These are phyloP conservation scores for Patella caerulea DNA, from an alignment of 2,888 invertebrate genomes.

Conservation along the genomic window DNA sequence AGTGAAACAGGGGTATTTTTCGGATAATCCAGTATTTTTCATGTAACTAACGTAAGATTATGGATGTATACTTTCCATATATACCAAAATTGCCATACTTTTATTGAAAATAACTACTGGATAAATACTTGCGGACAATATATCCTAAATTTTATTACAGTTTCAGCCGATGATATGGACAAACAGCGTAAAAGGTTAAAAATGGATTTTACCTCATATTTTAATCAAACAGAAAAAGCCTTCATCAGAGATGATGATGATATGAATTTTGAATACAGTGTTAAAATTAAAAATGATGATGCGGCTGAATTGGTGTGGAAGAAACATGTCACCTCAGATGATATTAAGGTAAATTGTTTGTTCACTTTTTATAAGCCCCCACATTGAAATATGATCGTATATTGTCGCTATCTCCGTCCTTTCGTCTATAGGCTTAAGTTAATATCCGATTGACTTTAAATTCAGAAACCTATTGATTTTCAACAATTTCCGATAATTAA, in stretches of 20 bases:
- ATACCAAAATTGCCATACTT: no score
- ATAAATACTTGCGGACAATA: no score
- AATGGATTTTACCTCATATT: slow-evolving; percentile 56
- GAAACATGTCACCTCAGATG: slow-evolving; percentile 53
- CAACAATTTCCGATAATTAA: no score
- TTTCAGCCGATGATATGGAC: slow-evolving; percentile 57
- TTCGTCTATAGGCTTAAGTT: no score
- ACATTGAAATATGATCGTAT: no score
- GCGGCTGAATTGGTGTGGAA: slow-evolving; percentile 55
- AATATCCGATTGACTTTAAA: no score
- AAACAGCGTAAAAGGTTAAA: slow-evolving; percentile 44
- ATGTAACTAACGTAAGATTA: no score
- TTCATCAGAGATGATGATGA: slow-evolving; percentile 45
- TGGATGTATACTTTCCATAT: not conserved
- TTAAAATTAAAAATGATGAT: slow-evolving; percentile 41
- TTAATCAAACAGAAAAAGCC: slow-evolving; percentile 56
- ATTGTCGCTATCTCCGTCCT: no score
- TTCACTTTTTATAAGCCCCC: not conserved
- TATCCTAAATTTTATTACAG: slow-evolving; percentile 34
- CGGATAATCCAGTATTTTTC: no score
- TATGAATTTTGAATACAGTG: slow-evolving; percentile 51
- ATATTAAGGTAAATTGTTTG: slow-evolving; percentile 52
- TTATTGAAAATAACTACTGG: no score
- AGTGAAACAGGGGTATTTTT: no score
- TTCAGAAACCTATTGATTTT: no score